Evolutionary conservation across 2,888 invertebrate genomes (phyloP).

Genomic region (Ormia ochracea): DNA sequence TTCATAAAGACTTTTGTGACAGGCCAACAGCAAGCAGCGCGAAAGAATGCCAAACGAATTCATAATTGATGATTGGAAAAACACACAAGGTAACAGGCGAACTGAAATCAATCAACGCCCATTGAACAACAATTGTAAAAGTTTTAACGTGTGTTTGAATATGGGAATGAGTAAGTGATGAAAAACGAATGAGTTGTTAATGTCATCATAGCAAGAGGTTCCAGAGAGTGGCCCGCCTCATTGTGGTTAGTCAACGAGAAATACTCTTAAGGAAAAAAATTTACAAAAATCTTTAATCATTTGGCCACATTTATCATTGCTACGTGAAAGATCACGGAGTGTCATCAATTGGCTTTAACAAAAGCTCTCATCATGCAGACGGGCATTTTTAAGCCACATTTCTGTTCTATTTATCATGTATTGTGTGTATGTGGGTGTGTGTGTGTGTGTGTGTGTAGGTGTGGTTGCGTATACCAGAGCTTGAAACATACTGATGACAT

Average conservation of each 20-base stretch:
- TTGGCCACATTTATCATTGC: constrained; percentile 49
- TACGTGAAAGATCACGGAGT: constrained; percentile 40
- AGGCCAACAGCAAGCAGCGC: neutral
- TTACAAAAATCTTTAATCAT: constrained; percentile 37
- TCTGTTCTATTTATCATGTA: constrained; percentile 1
- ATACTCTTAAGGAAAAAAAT: neutral
- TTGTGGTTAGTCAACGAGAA: neutral
- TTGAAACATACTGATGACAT: constrained; percentile 9
- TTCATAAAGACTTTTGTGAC: constrained; percentile 30
- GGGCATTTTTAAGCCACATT: neutral
- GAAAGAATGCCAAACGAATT: constrained; percentile 15
- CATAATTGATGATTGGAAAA: constrained; percentile 35
- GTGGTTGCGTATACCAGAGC: neutral
- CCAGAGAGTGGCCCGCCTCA: neutral
- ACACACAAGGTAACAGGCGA: constrained; percentile 6
- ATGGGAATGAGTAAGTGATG: neutral
- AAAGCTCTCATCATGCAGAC: constrained; percentile 10
- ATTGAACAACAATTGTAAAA: constrained; percentile 24
- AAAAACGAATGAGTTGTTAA: constrained; percentile 45
- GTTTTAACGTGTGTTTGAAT: neutral
- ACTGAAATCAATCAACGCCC: constrained; percentile 52
- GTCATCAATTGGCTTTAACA: constrained; percentile 50
- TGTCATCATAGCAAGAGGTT: constrained; percentile 20
- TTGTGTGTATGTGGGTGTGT: neutral
- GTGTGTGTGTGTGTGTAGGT: neutral